Evolutionary conservation across 2,888 invertebrate species (phyloP), one percentile per base, ranked within the genome.

Genomic region (Caenorhabditis uteleia): DNA sequence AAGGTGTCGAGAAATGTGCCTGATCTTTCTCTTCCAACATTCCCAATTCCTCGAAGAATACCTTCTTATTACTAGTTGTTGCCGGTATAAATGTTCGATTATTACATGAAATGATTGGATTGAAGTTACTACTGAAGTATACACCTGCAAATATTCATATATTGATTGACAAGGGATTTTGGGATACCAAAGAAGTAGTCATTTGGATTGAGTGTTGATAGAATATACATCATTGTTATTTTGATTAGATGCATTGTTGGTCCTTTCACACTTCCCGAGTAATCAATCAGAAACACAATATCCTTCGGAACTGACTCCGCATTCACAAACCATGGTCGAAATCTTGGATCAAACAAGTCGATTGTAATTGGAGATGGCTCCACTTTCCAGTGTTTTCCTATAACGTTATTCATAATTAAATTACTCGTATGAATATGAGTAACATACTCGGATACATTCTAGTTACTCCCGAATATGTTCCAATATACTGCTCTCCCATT

Each of bases 301-400:
- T 83, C 83, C 48, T 78, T 80, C 8, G 83, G 80, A 10, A 70
- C 66, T 2, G 74, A 65, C 44, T 83, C 79, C 0, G 82, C 74
- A 12, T 64, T 65, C 8, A 75, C 72, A 60, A 82, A 83, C 83
- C 83, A 83, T 8, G 78, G 80, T 3, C 83, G 71, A 43, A 71
- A 78, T 23, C 77, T 58, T 10, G 83, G 82, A 61, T 83, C 83
- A 50, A 78, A 83, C 2, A 83, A 65, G 48, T 83, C 83, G n/a
- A 80, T 70, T 0, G 78, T 78, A 43, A 78, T 77, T 39, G 62
- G 55, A 7, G 56, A 40, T 6, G 80, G 80, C 27, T 78, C 77
- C 3, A 72, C 53, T 21, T 65, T 59, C 82, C 82, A 82, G 25
- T 69, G 49, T 27, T 77, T 67, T 25, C 70, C 80, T 75, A 45